Conservation (phyloP, 1,140 invertebrate genomes). For the Pseudachorutes palmiensis region DNA sequence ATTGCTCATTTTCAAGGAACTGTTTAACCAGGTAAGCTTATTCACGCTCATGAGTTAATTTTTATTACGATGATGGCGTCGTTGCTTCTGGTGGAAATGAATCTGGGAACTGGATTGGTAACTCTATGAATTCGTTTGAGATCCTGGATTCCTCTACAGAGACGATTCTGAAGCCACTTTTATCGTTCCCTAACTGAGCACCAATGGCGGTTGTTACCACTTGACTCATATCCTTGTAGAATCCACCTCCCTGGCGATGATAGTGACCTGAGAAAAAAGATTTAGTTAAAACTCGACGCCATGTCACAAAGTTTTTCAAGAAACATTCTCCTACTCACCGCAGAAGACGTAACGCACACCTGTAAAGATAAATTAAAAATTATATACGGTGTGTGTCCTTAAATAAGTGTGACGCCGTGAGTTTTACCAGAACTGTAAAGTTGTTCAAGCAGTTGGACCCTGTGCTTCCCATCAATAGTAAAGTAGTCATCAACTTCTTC, state of each 20-base stretch:
- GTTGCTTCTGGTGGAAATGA: too few relatives aligned
- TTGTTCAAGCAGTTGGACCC: conserved; percentile 45
- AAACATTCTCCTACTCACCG: conserved; percentile 45
- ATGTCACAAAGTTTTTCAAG: background rate
- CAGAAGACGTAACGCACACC: conserved; percentile 50
- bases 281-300: background rate
- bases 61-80: too few relatives aligned
- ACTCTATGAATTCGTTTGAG: conserved; percentile 41
- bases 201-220: conserved; percentile 49
- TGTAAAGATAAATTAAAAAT: conserved; percentile 33
- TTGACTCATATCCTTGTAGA: conserved; percentile 45
- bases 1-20: too few relatives aligned
- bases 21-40: too few relatives aligned
- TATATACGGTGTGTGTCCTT: too few relatives aligned
- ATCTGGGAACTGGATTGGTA: background rate
- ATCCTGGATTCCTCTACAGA: conserved; percentile 41
- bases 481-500: conserved; percentile 46
- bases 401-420: background rate
- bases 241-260: conserved; percentile 50
- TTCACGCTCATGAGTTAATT: too few relatives aligned
- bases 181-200: conserved; percentile 40
- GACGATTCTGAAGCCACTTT: conserved; percentile 46
- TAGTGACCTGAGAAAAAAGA: conserved; percentile 45
- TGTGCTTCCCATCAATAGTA: conserved; percentile 42
- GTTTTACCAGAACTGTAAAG: conserved; percentile 43